Evolutionary conservation across 2,888 invertebrate species (phyloP), one percentile per base, ranked within the genome.

Genomic region (Rosalia funebris): DNA sequence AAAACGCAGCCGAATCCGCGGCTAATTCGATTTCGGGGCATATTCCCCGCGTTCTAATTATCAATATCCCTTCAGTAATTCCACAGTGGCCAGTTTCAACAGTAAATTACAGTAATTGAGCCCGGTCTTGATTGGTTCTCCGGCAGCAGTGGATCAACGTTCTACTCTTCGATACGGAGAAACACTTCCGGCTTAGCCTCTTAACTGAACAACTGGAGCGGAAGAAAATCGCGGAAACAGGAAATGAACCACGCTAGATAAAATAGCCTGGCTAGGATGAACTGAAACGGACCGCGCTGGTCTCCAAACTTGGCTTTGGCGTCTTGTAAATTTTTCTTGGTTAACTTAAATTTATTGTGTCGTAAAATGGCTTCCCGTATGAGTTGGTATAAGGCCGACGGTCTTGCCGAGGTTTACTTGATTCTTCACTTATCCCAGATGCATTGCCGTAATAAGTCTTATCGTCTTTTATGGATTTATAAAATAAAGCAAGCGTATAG

Each of bases 201-300:
- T 69, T 64, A 68, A 63, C 61, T 66, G 69, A 66, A 62, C 63
- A 66, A 68, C 68, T 69, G 62, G 66, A 60, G 57, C 64, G 69
- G 63, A 70, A 70, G 66, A 58, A 60, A 69, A 69, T 66, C 65
- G 65, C 66, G 71, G 69, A 66, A 70, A 61, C 71, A 62, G 71
- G 71, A 71, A 71, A 71, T 71, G 71, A 71, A 68, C 62, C 62
- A 55, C 57, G 66, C 64, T 58, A 68, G 69, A 71, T 71, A 68
- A 70, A 71, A 67, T 63, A 55, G 64, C 63, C 31, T 46, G 58
- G 53, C 19, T 31, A 41, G 32, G 52, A 46, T 52, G 60, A 45
- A 53, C 44, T 48, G 25, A 32, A 50, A 37, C 31, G 19, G 50
- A 52, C 56, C 32, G 41, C 37, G 36, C 11, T 15, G 41, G 54